Percentiles rank a stretch among this genome's conserved stretches.
These are phyloP conservation scores for Drosophila dives DNA, from an alignment of 2,888 invertebrate genomes.

Conservation along the genomic window DNA sequence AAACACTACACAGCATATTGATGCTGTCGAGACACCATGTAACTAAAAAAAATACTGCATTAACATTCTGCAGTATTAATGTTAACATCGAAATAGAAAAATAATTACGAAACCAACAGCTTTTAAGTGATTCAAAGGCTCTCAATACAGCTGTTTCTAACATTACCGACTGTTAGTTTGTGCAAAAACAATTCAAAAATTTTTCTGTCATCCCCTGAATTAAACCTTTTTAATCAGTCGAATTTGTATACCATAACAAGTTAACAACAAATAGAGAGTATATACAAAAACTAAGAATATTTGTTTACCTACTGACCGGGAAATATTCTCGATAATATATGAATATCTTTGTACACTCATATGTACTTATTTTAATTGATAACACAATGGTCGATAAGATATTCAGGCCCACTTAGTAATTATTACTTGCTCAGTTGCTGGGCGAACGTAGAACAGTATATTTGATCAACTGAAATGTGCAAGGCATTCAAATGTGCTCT, in stretches of 20 bases:
- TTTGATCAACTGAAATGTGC: slow-evolving; percentile 39
- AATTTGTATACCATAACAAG: neutral
- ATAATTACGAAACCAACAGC: neutral
- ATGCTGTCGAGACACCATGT: neutral
- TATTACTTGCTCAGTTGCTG: slow-evolving; percentile 22
- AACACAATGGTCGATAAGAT: slow-evolving; percentile 43
- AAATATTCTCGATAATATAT: neutral
- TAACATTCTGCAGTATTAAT: neutral
- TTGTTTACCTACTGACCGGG: neutral
- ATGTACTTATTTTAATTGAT: slow-evolving; percentile 16
- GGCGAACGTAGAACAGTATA: slow-evolving; percentile 14
- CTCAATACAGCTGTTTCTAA: slow-evolving; percentile 6
- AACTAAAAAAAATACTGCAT: neutral
- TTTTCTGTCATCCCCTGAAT: neutral
- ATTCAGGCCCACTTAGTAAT: neutral
- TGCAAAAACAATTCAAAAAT: neutral
- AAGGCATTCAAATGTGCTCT: slow-evolving; percentile 34
- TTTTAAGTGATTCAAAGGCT: neutral
- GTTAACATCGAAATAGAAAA: neutral
- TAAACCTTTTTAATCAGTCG: neutral
- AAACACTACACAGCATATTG: neutral
- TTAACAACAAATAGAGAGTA: neutral
- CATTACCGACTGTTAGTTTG: neutral
- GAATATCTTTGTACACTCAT: neutral
- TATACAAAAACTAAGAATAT: neutral